phyloP scores from a whole-genome alignment of 2,113 vertebrate genomes.

The Elgaria multicarinata region DNA sequence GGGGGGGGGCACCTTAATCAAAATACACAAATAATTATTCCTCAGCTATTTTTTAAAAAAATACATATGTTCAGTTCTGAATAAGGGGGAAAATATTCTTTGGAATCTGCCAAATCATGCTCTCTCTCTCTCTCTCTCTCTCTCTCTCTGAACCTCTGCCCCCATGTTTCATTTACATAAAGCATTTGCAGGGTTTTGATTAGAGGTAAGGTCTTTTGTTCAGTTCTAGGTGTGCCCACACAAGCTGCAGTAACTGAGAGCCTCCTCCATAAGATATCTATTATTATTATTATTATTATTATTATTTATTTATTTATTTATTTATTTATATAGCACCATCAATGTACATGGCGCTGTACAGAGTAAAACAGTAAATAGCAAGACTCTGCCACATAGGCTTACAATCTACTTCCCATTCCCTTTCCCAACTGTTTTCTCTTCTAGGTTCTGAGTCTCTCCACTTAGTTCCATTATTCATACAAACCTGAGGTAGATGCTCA shows the following conservation, averaged over 20 bases:
- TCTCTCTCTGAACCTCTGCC: too few species aligned
- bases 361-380: too few species aligned
- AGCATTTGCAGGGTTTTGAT: neutral
- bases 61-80: neutral
- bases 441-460: neutral
- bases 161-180: neutral
- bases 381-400: too few species aligned
- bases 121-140: too few species aligned
- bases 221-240: neutral
- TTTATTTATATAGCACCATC: too few species aligned
- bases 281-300: too few species aligned
- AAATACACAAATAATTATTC: neutral
- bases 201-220: neutral
- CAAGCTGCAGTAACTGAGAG: neutral
- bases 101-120: neutral
- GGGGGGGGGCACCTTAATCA: rapidly evolving
- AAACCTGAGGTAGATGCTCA: neutral
- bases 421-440: neutral
- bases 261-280: neutral
- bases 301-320: too few species aligned
- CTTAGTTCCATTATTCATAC: neutral
- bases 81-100: neutral
- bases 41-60: neutral
- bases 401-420: neutral
- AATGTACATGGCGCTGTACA: too few species aligned